phyloP scores from a whole-genome alignment of 2,888 invertebrate genomes.

The Candidula unifasciata region DNA sequence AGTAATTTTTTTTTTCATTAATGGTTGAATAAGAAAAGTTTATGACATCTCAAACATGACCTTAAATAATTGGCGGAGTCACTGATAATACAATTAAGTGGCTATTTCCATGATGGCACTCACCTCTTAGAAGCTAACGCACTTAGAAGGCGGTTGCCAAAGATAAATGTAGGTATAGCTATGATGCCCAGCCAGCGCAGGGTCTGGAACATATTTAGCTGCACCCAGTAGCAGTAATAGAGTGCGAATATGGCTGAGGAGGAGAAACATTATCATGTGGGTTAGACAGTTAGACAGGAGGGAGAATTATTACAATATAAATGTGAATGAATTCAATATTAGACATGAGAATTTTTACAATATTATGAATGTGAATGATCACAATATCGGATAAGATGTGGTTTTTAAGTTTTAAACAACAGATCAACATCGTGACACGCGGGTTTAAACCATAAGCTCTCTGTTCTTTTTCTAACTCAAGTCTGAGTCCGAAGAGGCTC shows the following conservation, averaged over 20 bases:
- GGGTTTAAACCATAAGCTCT: no score
- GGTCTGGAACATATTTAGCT: slow-evolving; percentile 96
- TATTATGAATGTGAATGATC: no score
- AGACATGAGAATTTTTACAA: no score
- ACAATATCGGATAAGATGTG: no score
- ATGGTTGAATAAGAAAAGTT: neutral
- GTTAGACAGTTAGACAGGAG: no score
- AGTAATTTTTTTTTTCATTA: no score
- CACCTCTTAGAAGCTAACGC: slow-evolving; percentile 83
- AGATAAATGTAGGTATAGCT: slow-evolving; percentile 92
- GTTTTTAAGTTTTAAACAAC: no score
- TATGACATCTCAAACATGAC: neutral
- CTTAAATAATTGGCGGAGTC: neutral
- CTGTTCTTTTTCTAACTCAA: no score
- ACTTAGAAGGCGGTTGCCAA: slow-evolving; percentile 93
- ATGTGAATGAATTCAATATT: no score
- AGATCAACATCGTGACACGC: no score
- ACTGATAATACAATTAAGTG: neutral
- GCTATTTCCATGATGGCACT: neutral
- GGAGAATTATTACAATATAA: no score
- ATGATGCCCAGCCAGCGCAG: slow-evolving; percentile 91
- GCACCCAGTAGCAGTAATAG: slow-evolving; percentile 94
- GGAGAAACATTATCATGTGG: neutral
- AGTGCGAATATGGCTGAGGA: slow-evolving; percentile 88
- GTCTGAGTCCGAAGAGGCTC: no score